phyloP scores from a whole-genome alignment of 2,888 invertebrate genomes.

The Pristionchus entomophagus region DNA sequence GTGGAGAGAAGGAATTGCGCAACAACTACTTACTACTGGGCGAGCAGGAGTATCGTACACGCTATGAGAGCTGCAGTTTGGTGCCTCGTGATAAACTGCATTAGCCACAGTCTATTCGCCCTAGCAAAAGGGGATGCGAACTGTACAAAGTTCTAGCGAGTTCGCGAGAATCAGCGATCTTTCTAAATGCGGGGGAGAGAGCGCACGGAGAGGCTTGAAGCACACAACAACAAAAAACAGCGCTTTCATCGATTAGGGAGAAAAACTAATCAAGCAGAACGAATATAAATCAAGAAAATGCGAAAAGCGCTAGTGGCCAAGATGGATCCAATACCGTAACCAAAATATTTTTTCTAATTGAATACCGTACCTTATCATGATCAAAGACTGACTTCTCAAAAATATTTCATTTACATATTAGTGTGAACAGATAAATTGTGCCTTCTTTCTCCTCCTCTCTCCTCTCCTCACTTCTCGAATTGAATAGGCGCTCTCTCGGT shows the following conservation, averaged over 20 bases:
- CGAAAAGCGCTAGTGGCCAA: neutral
- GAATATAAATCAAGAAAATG: neutral
- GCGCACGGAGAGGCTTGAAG: too few species aligned
- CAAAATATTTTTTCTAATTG: too few species aligned
- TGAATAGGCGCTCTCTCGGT: too few species aligned
- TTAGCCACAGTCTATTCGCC: neutral
- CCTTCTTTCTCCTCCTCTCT: neutral
- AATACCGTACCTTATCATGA: neutral
- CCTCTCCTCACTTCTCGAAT: too few species aligned
- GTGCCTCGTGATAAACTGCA: slow-evolving; percentile 5
- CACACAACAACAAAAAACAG: too few species aligned
- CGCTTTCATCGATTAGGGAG: too few species aligned
- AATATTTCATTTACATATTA: neutral
- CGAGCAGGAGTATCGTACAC: too few species aligned
- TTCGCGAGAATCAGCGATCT: neutral
- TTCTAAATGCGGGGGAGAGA: too few species aligned
- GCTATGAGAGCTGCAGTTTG: neutral
- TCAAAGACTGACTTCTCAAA: neutral
- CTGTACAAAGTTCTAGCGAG: neutral
- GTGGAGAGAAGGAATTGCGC: slow-evolving; percentile 1
- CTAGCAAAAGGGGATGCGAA: neutral
- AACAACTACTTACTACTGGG: neutral
- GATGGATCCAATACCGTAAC: neutral
- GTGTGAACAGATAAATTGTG: too few species aligned
- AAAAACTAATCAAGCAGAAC: neutral